Conservation (phyloP, 92 coral and sea anemone species). For the Paragorgia papillata region DNA sequence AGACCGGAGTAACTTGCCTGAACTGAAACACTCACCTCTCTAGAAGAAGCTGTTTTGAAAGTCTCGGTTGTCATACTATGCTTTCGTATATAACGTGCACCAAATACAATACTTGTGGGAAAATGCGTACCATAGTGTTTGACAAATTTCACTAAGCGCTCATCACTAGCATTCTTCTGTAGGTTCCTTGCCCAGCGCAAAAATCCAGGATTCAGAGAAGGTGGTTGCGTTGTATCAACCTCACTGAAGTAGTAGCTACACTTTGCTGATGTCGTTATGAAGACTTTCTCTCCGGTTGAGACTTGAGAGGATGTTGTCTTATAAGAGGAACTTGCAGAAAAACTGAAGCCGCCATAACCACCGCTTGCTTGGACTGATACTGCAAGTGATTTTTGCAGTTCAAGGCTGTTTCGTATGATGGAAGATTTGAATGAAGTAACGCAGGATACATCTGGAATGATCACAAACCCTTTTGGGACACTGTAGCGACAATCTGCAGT, state of each 20-base stretch:
- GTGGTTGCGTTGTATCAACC: conserved; percentile 43
- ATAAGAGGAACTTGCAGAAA: conserved; percentile 62
- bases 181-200: conserved; percentile 42
- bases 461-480: conserved; percentile 49
- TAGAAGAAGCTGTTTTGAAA: conserved; percentile 4
- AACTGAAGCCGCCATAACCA: conserved; percentile 49
- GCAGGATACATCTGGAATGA: conserved; percentile 64
- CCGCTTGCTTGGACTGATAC: conserved; percentile 54
- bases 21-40: conserved; percentile 37
- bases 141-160: conserved; percentile 44
- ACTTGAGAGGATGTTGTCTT: conserved; percentile 36
- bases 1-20: conserved; percentile 67
- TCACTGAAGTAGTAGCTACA: conserved; percentile 45
- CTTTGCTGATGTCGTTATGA: conserved; percentile 39
- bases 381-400: conserved; percentile 55
- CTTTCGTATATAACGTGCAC: conserved; percentile 45
- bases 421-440: conserved; percentile 53
- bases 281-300: conserved; percentile 48
- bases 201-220: conserved; percentile 54
- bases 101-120: conserved; percentile 54
- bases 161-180: background rate
- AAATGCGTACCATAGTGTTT: too few species aligned
- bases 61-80: conserved; percentile 41
- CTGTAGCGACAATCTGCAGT: conserved; percentile 67
- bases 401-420: too few species aligned